Evolutionary conservation across 1,140 invertebrate species (phyloP).

Genomic region (Leptonema lineaticorne): DNA sequence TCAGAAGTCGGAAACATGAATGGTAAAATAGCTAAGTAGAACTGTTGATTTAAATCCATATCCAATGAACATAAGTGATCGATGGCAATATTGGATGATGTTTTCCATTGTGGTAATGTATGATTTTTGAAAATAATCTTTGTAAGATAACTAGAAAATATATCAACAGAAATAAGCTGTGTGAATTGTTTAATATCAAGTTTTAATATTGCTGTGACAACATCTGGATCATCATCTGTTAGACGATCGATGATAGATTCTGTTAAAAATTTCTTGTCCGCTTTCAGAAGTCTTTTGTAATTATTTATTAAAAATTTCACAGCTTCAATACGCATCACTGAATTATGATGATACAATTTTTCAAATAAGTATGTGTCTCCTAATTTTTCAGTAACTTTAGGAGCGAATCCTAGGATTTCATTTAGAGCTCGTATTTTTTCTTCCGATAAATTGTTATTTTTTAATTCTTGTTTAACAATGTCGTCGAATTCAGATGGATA

Average conservation of each 20-base stretch:
- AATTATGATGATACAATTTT: conserved; percentile 65
- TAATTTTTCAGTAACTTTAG: conserved; percentile 55
- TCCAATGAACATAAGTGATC: conserved; percentile 50
- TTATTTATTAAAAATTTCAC: conserved; percentile 60
- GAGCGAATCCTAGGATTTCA: conserved; percentile 55
- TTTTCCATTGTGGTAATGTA: conserved; percentile 46
- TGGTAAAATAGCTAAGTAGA: conserved; percentile 57
- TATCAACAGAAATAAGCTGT: conserved; percentile 47
- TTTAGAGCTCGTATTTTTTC: conserved; percentile 45
- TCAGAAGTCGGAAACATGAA: conserved; percentile 60
- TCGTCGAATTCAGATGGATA: conserved; percentile 70
- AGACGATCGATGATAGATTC: conserved; percentile 60
- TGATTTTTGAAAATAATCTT: conserved; percentile 44
- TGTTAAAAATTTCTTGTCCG: conserved; percentile 57
- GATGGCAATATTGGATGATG: conserved; percentile 47
- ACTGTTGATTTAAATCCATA: conserved; percentile 47
- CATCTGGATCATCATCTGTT: conserved; percentile 58
- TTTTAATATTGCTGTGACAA: conserved; percentile 56
- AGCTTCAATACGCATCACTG: conserved; percentile 62
- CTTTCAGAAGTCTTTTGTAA: conserved; percentile 52
- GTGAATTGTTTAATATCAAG: conserved; percentile 49
- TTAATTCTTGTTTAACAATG: conserved; percentile 56
- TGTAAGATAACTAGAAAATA: conserved; percentile 44
- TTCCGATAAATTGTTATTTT: conserved; percentile 44
- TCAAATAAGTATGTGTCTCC: conserved; percentile 62